Base-by-base conservation (phyloP, 2,888 invertebrate species). In the Pachliopta kotzebuea region DNA sequence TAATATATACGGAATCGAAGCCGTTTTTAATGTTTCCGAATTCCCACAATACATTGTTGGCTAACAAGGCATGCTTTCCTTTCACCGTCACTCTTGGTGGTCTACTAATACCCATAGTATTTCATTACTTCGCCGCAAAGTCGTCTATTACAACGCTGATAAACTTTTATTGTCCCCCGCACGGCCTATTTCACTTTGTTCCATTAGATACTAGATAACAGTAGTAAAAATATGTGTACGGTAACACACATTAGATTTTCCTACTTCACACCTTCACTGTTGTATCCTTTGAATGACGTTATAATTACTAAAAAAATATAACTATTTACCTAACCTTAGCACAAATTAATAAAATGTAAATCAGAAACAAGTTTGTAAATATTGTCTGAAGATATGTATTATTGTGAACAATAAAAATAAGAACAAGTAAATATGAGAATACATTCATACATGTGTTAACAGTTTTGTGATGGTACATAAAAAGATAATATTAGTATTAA, bases 131-230 rank as follows among this genome's bases (percentile, higher is more conserved):
- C 69, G 68, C 76, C 69, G 74, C 80, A 76, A 77, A 78, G 72
- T 72, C 61, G 65, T 65, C 61, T 65, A 57, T 65, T 61, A 54
- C 61, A 58, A 17, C 57, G 54, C 65, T 69, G 85, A 87, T 87
- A 87, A 83, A 74, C 65, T 78, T 85, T 84, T 87, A 85, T 83
- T 83, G 78, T 84, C 74, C 68, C 68, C 66, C 62, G 71, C 68
- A 72, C 71, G 71, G 65, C 76, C 72, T 72, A 76, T 80, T 74
- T 77, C 75, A 76, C 76, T 80, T 78, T 74, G 74, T 75, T 76
- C 79, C 80, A 83, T 84, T 83, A 83, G 68, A 61, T 69, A 76
- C 79, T 77, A 77, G 61, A 61, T 65, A 65, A 61, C 57, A 31
- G 29, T 53, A 21, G 65, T 58, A 49, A 65, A 65, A 57, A 65